Conservation (phyloP, 2,113 vertebrate species). For the Indri indri region DNA sequence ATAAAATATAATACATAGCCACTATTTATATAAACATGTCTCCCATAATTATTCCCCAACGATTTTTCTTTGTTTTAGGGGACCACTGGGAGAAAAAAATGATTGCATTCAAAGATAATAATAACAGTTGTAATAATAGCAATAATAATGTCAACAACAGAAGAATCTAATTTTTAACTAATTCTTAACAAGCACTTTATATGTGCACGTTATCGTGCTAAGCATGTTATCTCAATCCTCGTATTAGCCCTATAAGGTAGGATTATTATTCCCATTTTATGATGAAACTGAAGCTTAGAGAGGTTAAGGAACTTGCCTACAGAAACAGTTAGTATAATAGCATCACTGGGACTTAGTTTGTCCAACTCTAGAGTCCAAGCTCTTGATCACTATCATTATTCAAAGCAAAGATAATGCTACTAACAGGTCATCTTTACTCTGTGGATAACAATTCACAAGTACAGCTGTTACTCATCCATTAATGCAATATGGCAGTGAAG, state of each 20-base stretch:
- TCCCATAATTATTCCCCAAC: not conserved
- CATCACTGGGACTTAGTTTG: not conserved
- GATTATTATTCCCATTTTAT: not conserved
- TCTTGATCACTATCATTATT: not conserved
- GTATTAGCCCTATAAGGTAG: not conserved
- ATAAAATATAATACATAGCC: not conserved
- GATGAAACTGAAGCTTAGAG: not conserved
- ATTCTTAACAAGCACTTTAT: not conserved
- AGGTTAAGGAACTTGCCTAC: not conserved
- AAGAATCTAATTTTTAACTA: constrained; percentile 6
- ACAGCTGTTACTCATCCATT: not conserved
- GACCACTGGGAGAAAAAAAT: constrained; percentile 19
- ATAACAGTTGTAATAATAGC: not conserved
- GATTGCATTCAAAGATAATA: not conserved
- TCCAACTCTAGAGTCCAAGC: not conserved
- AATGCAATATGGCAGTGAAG: not conserved
- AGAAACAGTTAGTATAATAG: not conserved
- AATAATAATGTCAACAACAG: not conserved
- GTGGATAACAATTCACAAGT: not conserved
- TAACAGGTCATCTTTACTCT: not conserved
- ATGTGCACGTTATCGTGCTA: not conserved
- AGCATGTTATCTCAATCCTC: not conserved
- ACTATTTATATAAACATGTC: not conserved
- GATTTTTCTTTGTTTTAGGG: not conserved
- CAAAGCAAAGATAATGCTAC: not conserved